phyloP scores from a whole-genome alignment of 2,113 vertebrate genomes.

The Prolemur simus region DNA sequence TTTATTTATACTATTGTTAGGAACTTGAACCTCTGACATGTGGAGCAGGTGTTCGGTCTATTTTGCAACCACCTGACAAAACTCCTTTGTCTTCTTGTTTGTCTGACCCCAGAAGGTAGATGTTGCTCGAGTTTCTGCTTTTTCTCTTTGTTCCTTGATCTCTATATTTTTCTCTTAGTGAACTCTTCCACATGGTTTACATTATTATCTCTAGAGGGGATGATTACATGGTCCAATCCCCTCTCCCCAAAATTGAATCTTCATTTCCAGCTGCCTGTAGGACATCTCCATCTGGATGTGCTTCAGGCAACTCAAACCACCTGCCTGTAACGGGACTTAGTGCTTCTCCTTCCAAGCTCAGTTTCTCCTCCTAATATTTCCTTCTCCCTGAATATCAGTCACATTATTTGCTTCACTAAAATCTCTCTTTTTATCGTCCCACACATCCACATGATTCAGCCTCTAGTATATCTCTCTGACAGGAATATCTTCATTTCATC shows the following conservation, averaged over 20 bases:
- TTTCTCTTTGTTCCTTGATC: not conserved
- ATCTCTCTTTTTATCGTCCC: not conserved
- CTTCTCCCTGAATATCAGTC: not conserved
- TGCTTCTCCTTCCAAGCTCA: not conserved
- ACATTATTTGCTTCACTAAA: not conserved
- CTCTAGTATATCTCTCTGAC: not conserved
- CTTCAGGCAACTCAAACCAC: not conserved
- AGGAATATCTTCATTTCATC: not conserved
- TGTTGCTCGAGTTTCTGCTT: not conserved
- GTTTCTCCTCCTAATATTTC: not conserved
- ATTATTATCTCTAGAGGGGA: not conserved
- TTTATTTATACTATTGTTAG: constrained; percentile 60
- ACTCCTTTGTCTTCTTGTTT: constrained; percentile 31
- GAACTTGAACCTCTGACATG: constrained; percentile 63
- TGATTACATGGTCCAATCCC: not conserved
- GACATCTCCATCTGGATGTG: not conserved
- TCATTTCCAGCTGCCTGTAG: not conserved
- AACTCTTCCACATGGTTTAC: not conserved
- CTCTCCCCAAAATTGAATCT: not conserved
- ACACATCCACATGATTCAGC: not conserved
- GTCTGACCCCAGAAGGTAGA: not conserved
- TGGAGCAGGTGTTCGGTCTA: constrained; percentile 39
- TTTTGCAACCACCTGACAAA: constrained; percentile 46
- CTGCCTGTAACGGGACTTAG: not conserved
- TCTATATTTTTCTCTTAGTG: constrained; percentile 24